Conservation (phyloP, 2,888 invertebrate species). For the Mesochorus sp. region DNA sequence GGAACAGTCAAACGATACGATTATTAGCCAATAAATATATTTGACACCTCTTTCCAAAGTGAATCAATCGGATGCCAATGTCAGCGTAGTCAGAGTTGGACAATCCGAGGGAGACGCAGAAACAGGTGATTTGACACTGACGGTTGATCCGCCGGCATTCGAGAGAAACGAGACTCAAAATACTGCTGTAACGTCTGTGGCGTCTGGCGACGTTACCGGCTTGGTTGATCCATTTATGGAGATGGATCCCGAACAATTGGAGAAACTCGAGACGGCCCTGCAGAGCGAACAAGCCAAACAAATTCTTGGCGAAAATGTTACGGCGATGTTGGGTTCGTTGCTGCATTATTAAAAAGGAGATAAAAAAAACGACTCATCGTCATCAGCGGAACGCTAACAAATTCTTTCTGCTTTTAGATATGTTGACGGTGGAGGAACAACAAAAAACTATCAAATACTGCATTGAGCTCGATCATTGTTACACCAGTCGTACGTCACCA, state of each 20-base stretch:
- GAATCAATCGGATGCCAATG: slow-evolving; percentile 78
- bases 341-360: too few relatives aligned
- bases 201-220: slow-evolving; percentile 64
- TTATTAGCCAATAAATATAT: background rate
- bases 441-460: slow-evolving; percentile 84
- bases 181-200: slow-evolving; percentile 14
- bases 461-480: slow-evolving; percentile 91
- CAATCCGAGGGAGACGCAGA: slow-evolving; percentile 75
- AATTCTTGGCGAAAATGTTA: slow-evolving; percentile 83
- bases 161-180: slow-evolving; percentile 61
- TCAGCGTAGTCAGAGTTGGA: slow-evolving; percentile 80
- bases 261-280: slow-evolving; percentile 83
- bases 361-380: too few relatives aligned
- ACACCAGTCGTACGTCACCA: slow-evolving; percentile 85
- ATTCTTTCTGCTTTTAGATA: too few relatives aligned
- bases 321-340: slow-evolving; percentile 81
- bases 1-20: background rate
- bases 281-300: slow-evolving; percentile 84
- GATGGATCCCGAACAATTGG: slow-evolving; percentile 83
- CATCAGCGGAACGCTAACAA: too few relatives aligned
- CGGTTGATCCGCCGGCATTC: slow-evolving; percentile 78
- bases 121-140: slow-evolving; percentile 77
- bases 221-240: slow-evolving; percentile 82
- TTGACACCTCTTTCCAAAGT: slow-evolving; percentile 64
- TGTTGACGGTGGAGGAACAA: slow-evolving; percentile 83